Conservation (phyloP, 1,140 invertebrate genomes). For the Brevipalpus yothersi region DNA sequence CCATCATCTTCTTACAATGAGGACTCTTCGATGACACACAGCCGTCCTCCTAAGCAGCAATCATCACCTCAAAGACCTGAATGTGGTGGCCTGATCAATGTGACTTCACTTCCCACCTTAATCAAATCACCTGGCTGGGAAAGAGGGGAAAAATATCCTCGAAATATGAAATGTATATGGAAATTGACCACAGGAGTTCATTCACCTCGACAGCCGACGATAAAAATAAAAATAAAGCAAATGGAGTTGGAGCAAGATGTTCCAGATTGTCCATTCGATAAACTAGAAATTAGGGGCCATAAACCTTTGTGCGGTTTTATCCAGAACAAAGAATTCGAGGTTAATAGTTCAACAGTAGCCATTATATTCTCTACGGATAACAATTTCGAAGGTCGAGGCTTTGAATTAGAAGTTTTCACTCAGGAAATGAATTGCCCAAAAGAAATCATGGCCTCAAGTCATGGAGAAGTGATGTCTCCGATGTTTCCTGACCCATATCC, state of each 20-base stretch:
- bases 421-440: constrained; percentile 7
- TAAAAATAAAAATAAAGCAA: constrained; percentile 8
- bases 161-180: constrained; percentile 12
- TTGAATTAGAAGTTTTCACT: constrained; percentile 9
- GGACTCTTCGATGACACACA: not conserved
- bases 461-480: constrained; percentile 30
- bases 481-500: constrained; percentile 41
- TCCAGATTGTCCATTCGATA: constrained; percentile 10
- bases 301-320: constrained; percentile 9
- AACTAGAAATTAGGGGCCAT: constrained; percentile 6
- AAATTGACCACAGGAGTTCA: not conserved
- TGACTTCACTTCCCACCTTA: not conserved
- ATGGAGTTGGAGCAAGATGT: constrained; percentile 10
- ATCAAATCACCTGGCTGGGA: not conserved
- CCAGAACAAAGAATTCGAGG: constrained; percentile 5
- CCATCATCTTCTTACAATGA: not conserved
- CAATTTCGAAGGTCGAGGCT: constrained; percentile 10
- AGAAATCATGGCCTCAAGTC: not conserved
- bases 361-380: constrained; percentile 11
- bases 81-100: not conserved
- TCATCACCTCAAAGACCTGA: not conserved
- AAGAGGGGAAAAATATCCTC: constrained; percentile 9
- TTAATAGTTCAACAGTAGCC: constrained; percentile 7
- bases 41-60: not conserved
- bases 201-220: not conserved